Base-by-base conservation (phyloP, 2,113 vertebrate species). In the Nycticebus coucang region DNA sequence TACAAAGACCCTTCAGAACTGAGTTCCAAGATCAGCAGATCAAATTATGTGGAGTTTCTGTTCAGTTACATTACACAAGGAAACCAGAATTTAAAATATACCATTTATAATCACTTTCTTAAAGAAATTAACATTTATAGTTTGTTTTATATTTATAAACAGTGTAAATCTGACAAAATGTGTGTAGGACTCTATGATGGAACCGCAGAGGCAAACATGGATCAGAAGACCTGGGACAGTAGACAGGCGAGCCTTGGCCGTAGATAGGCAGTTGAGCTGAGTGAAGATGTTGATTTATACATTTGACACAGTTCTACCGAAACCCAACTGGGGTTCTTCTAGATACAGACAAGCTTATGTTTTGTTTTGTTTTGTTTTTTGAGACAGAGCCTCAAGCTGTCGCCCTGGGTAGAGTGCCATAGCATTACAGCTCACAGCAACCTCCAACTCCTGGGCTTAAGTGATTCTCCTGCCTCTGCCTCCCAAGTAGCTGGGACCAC, bases 231-330 rank as follows among this genome's bases (percentile, higher is more conserved):
- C 64, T 7, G 1, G 24, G 5, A 17, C 7, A 60, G 10, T 26
- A 21, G 41, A 64, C n/a, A 33, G 66, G 30, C 11, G 0, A 2
- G 14, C 57, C 26, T 2, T 4, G 15, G 2, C 28, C 4, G 0
- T 7, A 2, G 37, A 26, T 26, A 1, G 24, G 55, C 3, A 28
- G 19, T 15, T 50, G 5, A 22, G 30, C 62, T 4, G 4, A 53
- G 28, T 57, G 17, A 17, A 60, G 78, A 13, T 53, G 2, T 4
- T 30, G 2, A 1, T 17, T 79, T 41, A 8, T 35, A 24, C 21
- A 2, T 14, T 19, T 53, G 17, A 53, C 14, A 24, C 82, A 24
- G 12, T 30, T 71, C 64, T 41, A 9, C 82, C 21, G 24, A 8
- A 26, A 13, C 33, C 18, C n/a, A 21, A 68, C 1, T 18, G 13